Conservation (phyloP, 2,113 vertebrate species). For the Ginglymostoma cirratum region DNA sequence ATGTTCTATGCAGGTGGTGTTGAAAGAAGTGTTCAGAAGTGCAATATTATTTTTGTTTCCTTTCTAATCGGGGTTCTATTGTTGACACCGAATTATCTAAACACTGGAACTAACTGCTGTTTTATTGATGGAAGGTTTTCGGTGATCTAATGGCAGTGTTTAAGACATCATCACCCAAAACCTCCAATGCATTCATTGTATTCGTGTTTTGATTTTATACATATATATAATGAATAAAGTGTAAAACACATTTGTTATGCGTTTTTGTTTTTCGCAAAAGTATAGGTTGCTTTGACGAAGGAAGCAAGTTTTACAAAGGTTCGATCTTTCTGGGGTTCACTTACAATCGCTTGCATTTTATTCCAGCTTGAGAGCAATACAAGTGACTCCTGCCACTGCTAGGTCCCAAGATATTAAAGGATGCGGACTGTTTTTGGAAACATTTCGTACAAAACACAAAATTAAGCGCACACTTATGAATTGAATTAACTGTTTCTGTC, state of each 20-base stretch:
- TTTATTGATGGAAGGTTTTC: background rate
- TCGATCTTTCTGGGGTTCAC: background rate
- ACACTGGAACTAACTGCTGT: slow-evolving; percentile 35
- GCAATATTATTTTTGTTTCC: slow-evolving; percentile 21
- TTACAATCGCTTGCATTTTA: background rate
- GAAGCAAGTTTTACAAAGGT: background rate
- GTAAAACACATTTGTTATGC: slow-evolving; percentile 6
- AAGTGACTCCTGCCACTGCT: too few species aligned
- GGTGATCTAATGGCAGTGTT: background rate
- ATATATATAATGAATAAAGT: slow-evolving; percentile 31
- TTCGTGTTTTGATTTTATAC: slow-evolving; percentile 20
- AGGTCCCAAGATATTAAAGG: background rate
- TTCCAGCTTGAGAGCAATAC: background rate
- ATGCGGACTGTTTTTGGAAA: background rate
- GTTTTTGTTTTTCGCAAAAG: background rate
- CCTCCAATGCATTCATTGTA: background rate
- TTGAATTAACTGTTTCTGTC: background rate
- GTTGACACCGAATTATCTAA: slow-evolving; percentile 24
- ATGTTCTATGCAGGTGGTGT: background rate
- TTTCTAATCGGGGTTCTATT: background rate
- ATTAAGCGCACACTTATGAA: background rate
- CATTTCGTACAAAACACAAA: too few species aligned
- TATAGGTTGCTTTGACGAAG: background rate
- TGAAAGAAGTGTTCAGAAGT: slow-evolving; percentile 29
- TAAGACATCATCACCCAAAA: background rate